A percentile compares a stretch with the other conserved stretches of the same genome.
phyloP scores from a whole-genome alignment of 2,888 invertebrate genomes.

The Chrysolina haemoptera region DNA sequence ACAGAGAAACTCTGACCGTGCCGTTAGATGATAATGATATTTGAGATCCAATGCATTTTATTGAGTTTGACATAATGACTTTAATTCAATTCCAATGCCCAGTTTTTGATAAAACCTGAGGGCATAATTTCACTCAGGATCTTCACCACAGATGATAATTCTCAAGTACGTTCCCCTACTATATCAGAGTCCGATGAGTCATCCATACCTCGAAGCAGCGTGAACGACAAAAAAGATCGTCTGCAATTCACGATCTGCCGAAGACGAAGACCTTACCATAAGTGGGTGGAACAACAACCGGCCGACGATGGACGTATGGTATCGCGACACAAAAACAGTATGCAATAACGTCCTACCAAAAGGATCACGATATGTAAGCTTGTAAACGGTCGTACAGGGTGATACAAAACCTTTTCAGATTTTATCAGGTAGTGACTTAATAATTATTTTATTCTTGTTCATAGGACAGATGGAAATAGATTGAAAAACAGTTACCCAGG shows the following conservation, averaged over 20 bases:
- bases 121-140: neutral
- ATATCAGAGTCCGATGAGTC: slow-evolving; percentile 5
- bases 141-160: no score
- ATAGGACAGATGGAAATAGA: neutral
- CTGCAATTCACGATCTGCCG: slow-evolving; percentile 36
- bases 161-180: slow-evolving; percentile 6
- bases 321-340: slow-evolving; percentile 25
- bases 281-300: slow-evolving; percentile 42
- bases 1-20: no score
- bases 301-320: slow-evolving; percentile 36
- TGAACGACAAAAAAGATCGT: slow-evolving; percentile 36
- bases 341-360: slow-evolving; percentile 28
- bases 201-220: slow-evolving; percentile 29
- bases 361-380: slow-evolving; percentile 12
- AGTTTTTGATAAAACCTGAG: no score
- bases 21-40: no score
- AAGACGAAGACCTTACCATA: slow-evolving; percentile 33
- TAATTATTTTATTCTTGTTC: neutral
- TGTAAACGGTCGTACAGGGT: slow-evolving; percentile 24
- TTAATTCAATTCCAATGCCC: no score
- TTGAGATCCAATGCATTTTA: no score
- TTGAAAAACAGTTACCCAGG: no score
- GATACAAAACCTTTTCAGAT: neutral
- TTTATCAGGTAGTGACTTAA: no score
- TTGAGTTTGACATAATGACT: no score